Evolutionary conservation across 2,888 invertebrate species (phyloP), one percentile per base, ranked within the genome.

Genomic region (Axea sp.): DNA sequence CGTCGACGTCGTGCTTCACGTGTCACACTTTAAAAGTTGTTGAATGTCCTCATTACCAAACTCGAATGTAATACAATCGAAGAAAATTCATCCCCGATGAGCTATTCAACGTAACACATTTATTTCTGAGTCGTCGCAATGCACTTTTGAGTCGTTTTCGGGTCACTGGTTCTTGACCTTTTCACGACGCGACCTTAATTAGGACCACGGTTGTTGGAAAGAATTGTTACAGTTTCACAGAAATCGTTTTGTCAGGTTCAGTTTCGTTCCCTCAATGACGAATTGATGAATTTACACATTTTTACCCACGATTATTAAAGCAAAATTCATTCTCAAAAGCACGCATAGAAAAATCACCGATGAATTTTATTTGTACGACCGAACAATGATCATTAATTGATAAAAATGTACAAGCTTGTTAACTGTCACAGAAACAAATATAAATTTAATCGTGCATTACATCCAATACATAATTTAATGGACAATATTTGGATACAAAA

Each of bases 31-130:
- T 41, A 4, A 17, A 55, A 55, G 12, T 43, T 15, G 9, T 26
- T 49, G 49, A 60, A 60, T 49, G 47, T 47, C 47, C 60, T 60
- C 47, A 39, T 62, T 49, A 62, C 30, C 26, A 26, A 51, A 64
- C 39, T 64, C 6, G 22, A 31, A 3, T 22, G 15, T 17, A 49
- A 62, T 62, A 49, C 62, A 62, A 64, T 51, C 62, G 62, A 51
- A 64, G 51, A 41, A 60, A 62, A 62, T 49, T 39, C 31, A 39
- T 51, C 51, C 62, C 62, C 24, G 49, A 41, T 30, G 37, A 60
- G 30, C 47, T 37, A 60, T 47, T 60, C 37, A 39, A 7, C 24
- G 19, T 11, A 35, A 53, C 35, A 26, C 35, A 26, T 65, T 55
- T 55, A 55, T 45, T 65, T 53, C 15, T 12, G 24, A 31, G 17